Evolutionary conservation across 2,888 invertebrate genomes (phyloP), one percentile per base, ranked within the genome.

Genomic region (Erebia epiphron): DNA sequence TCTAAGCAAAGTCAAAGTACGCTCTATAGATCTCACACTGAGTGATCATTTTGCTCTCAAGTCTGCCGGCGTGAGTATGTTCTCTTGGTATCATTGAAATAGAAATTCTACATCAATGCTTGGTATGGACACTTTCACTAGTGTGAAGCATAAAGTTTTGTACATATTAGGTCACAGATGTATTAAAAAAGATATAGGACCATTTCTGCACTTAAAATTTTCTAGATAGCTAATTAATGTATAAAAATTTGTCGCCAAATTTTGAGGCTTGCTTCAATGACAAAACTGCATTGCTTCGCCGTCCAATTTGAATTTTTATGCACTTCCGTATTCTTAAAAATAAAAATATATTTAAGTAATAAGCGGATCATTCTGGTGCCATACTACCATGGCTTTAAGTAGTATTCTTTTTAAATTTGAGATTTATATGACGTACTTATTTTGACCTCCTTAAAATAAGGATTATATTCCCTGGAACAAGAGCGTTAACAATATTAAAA

Each of bases 251-350:
- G 57, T 70, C 72, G 73, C 73, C 14, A 18, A 67, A 52, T 26
- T 58, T 50, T 56, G 75, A 72, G 75, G 69, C 70, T 69, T 57
- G 79, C 77, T 77, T 78, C 73, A 74, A 78, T 70, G 69, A 75
- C 75, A 79, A 76, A 78, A 78, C 73, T 75, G 75, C 78, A 80
- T 77, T 77, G 82, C 83, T 83, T 82, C 83, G 81, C 83, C 83
- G 83, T 83, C 83, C 83, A 83, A 77, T 79, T 78, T 76, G 73
- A 74, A 76, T 75, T 68, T 75, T 68, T 72, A 73, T 70, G 75
- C 73, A 73, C 75, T 78, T 78, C 75, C 70, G 62, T 75, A 69
- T 71, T 70, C 43, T 73, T 69, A 73, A 75, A 69, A 54, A 14
- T 67, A 68, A 74, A 54, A 74, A 54, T 57, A 35, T 50, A 57